Conservation (phyloP, 2,888 invertebrate genomes). For the Nowickia ferox region DNA sequence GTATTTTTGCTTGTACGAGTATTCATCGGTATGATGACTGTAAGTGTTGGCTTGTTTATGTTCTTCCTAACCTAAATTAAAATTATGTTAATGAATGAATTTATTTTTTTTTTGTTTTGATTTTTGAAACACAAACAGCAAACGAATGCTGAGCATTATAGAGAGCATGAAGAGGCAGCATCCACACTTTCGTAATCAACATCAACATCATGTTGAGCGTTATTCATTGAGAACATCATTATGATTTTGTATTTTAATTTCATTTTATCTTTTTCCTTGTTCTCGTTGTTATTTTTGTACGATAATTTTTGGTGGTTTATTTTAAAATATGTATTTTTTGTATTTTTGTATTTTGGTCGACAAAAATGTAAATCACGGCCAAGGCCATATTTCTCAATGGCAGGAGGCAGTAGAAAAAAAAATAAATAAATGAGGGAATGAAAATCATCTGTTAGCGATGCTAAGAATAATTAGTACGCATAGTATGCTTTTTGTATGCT, state of each 20-base stretch:
- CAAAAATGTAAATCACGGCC: conserved; percentile 70
- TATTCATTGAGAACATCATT: conserved; percentile 48
- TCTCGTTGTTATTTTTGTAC: conserved; percentile 42
- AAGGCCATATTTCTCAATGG: conserved; percentile 61
- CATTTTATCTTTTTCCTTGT: conserved; percentile 52
- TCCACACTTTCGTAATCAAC: conserved; percentile 25
- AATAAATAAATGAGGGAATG: conserved; percentile 18
- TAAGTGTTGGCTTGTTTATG: conserved; percentile 55
- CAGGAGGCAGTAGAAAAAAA: conserved; percentile 11
- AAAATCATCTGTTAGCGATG: conserved; percentile 52
- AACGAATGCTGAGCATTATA: conserved; percentile 8
- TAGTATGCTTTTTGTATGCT: conserved; percentile 50
- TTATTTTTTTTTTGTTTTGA: conserved; percentile 37
- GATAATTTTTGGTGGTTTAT: conserved; percentile 69
- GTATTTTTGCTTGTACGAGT: conserved; percentile 14
- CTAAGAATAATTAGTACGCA: conserved; percentile 68
- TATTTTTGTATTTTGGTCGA: conserved; percentile 49
- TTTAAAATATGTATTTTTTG: conserved; percentile 42
- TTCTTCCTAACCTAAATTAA: conserved; percentile 81
- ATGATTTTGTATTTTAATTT: conserved; percentile 67
- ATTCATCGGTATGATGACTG: conserved; percentile 24
- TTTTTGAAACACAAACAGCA: conserved; percentile 17
- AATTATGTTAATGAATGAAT: conserved; percentile 80
- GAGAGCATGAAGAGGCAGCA: conserved; percentile 43
- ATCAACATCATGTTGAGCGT: background rate